A percentile compares a stretch with the other conserved stretches of the same genome.
These are phyloP conservation scores for Papilio elwesi DNA, from an alignment of 2,888 invertebrate genomes.

Conservation along the genomic window DNA sequence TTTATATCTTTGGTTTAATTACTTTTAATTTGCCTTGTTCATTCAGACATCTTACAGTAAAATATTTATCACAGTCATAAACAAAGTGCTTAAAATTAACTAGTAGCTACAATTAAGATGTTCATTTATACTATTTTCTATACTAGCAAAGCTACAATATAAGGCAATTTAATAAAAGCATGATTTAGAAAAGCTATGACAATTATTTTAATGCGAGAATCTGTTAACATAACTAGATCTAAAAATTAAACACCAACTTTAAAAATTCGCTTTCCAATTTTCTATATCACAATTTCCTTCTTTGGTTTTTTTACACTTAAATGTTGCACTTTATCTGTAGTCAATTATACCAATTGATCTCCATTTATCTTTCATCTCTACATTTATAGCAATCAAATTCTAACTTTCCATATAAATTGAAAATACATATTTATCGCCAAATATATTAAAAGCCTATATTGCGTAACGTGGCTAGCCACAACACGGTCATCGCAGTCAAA, in stretches of 20 bases:
- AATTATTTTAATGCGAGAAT: constrained; percentile 17
- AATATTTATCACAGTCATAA: constrained; percentile 54
- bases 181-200: constrained; percentile 16
- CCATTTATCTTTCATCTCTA: no score
- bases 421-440: neutral
- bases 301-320: constrained; percentile 65
- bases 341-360: neutral
- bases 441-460: no score
- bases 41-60: constrained; percentile 44
- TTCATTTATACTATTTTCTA: constrained; percentile 12
- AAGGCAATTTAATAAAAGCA: constrained; percentile 12
- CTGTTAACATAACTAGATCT: constrained; percentile 4
- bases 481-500: no score
- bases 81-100: constrained; percentile 43
- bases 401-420: neutral
- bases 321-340: constrained; percentile 52
- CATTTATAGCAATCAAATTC: neutral
- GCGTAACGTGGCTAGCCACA: no score
- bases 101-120: neutral
- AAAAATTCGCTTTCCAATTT: constrained; percentile 45
- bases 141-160: constrained; percentile 22
- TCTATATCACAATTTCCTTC: constrained; percentile 70
- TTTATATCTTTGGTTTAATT: constrained; percentile 7
- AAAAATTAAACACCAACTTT: constrained; percentile 19
- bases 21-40: neutral